Percentiles rank a stretch among this genome's conserved stretches.
Conservation (phyloP, 2,888 invertebrate species). For the Eristalis arbustorum region DNA sequence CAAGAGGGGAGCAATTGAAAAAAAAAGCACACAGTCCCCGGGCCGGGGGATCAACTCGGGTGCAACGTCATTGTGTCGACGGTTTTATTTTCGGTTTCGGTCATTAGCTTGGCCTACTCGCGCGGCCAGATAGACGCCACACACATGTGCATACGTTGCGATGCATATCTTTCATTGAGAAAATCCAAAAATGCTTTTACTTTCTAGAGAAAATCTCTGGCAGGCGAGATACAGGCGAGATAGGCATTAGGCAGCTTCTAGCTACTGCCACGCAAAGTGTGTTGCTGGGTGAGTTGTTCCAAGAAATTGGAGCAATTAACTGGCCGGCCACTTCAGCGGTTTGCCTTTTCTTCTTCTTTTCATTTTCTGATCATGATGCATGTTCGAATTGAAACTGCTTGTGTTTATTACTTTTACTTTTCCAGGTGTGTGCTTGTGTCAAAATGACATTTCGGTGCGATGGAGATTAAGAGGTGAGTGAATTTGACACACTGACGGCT, state of each 20-base stretch:
- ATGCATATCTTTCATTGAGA: slow-evolving; percentile 9
- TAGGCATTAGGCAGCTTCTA: slow-evolving; percentile 8
- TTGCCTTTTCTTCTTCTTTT: not conserved
- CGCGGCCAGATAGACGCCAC: not conserved
- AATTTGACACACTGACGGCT: not conserved
- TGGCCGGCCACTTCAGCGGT: not conserved
- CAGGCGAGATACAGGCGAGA: not conserved
- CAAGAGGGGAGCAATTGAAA: slow-evolving; percentile 17
- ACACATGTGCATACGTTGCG: not conserved
- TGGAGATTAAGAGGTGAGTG: not conserved
- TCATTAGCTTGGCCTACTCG: slow-evolving; percentile 11
- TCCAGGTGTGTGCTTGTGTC: not conserved
- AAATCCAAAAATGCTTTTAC: slow-evolving; percentile 36
- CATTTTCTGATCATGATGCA: not conserved
- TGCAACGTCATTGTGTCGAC: slow-evolving; percentile 22
- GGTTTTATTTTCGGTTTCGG: slow-evolving; percentile 24
- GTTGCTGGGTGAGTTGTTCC: not conserved
- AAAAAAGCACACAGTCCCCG: not conserved
- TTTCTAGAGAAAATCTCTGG: slow-evolving; percentile 31
- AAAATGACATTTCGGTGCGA: not conserved
- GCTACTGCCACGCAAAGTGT: not conserved
- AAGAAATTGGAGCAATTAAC: slow-evolving; percentile 41
- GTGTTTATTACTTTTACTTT: slow-evolving; percentile 8
- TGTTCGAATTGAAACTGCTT: not conserved
- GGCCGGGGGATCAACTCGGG: not conserved